Percentiles rank a stretch among this genome's conserved stretches.
Conservation (phyloP, 2,797 vertebrate genomes). For the Odontamblyopus lacepedii region DNA sequence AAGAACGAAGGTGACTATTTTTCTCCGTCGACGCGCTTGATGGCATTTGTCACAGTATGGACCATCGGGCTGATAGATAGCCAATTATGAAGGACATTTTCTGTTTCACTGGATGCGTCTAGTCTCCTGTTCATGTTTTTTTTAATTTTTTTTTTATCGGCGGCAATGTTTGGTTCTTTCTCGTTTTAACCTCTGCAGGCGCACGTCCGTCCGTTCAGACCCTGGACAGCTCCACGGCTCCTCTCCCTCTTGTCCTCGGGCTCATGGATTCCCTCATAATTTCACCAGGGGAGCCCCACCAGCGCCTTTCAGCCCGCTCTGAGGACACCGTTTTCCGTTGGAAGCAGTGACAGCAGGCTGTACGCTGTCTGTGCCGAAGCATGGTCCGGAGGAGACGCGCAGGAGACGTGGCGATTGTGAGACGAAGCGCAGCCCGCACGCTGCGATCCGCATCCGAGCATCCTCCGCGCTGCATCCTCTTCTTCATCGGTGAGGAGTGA, state of each 20-base stretch:
- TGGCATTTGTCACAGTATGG: constrained; percentile 36
- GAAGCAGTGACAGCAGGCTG: constrained; percentile 49
- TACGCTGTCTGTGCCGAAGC: constrained; percentile 61
- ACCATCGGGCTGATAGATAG: background rate
- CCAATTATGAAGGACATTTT: background rate
- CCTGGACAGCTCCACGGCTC: constrained; percentile 75
- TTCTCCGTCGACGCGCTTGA: constrained; percentile 60
- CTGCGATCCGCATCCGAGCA: constrained; percentile 65
- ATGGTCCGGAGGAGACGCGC: constrained; percentile 72
- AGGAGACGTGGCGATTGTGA: constrained; percentile 68
- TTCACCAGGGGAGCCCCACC: constrained; percentile 63
- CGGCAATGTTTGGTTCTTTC: background rate
- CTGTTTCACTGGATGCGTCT: background rate
- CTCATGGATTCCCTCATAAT: constrained; percentile 74
- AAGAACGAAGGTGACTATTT: constrained; percentile 64
- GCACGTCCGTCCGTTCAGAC: constrained; percentile 71
- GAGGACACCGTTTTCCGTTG: constrained; percentile 50
- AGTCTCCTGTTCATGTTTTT: background rate
- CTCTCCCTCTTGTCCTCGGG: constrained; percentile 26
- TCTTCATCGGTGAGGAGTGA: constrained; percentile 63
- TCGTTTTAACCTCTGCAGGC: background rate
- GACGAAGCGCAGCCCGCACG: constrained; percentile 73
- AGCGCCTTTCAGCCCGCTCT: constrained; percentile 52
- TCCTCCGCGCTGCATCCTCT: constrained; percentile 50
- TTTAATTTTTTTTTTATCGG: background rate